A percentile compares a stretch with the other conserved stretches of the same genome.
Conservation (phyloP, 2,113 vertebrate genomes). For the Macroglossus sobrinus region DNA sequence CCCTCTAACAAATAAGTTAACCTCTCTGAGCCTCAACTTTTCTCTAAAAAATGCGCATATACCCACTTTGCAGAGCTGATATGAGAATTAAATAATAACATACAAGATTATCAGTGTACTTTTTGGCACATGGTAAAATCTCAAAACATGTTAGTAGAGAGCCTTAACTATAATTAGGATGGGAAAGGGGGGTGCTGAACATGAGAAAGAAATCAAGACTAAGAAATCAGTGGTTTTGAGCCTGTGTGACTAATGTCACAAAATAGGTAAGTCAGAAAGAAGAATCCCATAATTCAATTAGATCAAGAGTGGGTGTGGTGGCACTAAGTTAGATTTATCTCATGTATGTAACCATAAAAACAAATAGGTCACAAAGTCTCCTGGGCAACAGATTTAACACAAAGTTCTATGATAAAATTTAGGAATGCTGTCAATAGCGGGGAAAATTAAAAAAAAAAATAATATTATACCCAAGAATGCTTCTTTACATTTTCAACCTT, state of each 20-base stretch:
- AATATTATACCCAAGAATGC: not conserved
- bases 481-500: not conserved
- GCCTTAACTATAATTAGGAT: not conserved
- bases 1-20: not conserved
- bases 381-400: not conserved
- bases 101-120: not conserved
- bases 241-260: not conserved
- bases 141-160: not conserved
- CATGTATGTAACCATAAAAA: not conserved
- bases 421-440: not conserved
- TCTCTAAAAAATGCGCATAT: not conserved
- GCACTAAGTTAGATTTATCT: not conserved
- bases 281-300: not conserved
- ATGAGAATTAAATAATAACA: not conserved
- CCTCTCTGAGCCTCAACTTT: not conserved
- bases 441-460: not conserved
- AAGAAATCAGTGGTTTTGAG: not conserved
- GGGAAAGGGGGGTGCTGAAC: not conserved
- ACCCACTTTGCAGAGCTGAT: not conserved
- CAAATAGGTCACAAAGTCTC: not conserved
- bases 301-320: not conserved
- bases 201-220: not conserved
- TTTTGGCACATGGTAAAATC: not conserved
- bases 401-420: not conserved
- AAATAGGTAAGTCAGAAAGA: not conserved